Evolutionary conservation across 2,888 invertebrate genomes (phyloP), one percentile per base, ranked within the genome.

Genomic region (Teleiodes luculella): DNA sequence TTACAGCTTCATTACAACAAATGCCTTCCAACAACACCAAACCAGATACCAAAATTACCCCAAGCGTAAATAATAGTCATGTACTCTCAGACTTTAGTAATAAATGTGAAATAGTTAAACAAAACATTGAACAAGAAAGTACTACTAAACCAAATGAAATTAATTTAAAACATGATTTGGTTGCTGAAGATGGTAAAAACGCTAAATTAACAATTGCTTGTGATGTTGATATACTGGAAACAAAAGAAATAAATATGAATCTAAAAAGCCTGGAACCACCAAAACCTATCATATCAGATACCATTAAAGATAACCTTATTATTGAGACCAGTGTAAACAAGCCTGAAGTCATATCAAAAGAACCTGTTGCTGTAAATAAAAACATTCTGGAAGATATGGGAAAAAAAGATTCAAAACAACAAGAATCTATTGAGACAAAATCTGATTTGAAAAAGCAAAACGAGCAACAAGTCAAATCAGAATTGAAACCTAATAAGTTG

Each of bases 401-500:
- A 13, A 5, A 24, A 28, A 43, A 28, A 13, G 28, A 43, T 20
- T 4, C 18, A 3, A 14, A 41, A 11, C 39, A 11, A 41, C 10
- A 41, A 18, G 2, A 43, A 13, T 28, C 43, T 20, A 43, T 28
- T 13, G 28, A n/a, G 6, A 0, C 20, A 13, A 7, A 33, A 5
- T 11, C 10, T 33, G 2, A n/a, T n/a, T n/a, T 8, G 10, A 33
- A 33, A 33, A 8, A 33, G 3, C 33, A 5, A n/a, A n/a, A n/a
- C n/a, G n/a, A n/a, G n/a, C n/a, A n/a, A n/a, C n/a, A 33, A 33
- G 33, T 20, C 28, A 28, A 10, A n/a, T 11, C n/a, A 43, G 5
- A 28, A 5, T 13, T 43, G 43, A 43, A 57, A 57, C 50, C 39
- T 43, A 31, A 13, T 56, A 58, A 48, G 11, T 45, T n/a, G 6